Conservation (phyloP, 2,113 vertebrate genomes). For the Caranx ignobilis region DNA sequence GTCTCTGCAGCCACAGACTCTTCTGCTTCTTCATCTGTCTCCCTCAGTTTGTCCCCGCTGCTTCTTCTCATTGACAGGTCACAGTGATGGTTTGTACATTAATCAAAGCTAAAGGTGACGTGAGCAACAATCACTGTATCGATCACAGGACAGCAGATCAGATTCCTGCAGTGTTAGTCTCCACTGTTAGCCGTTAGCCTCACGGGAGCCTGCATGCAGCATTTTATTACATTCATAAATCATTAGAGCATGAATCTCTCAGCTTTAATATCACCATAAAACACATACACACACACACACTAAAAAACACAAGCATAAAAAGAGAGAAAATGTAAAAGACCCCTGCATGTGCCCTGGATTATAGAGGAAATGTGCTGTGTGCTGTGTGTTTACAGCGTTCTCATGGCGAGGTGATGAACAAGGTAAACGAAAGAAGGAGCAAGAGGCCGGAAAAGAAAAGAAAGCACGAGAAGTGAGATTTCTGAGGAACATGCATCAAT, state of each 20-base stretch:
- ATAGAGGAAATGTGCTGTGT: not conserved
- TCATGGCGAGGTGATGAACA: not conserved
- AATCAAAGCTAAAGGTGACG: slow-evolving; percentile 23
- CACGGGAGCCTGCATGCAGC: not conserved
- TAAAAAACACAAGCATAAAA: not conserved
- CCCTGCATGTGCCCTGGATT: not conserved
- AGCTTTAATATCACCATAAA: not conserved
- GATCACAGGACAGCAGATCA: slow-evolving; percentile 6
- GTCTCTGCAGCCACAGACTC: not conserved
- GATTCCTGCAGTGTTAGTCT: slow-evolving; percentile 19
- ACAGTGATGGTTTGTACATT: not conserved
- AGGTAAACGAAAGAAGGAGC: not conserved
- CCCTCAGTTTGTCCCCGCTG: not conserved
- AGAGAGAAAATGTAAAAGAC: not conserved
- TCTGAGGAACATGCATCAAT: not conserved
- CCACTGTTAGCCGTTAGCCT: not conserved
- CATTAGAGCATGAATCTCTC: not conserved
- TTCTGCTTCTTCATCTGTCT: not conserved
- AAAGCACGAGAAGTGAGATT: not conserved
- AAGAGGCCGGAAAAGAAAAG: not conserved
- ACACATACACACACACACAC: not conserved
- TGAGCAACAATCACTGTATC: not conserved
- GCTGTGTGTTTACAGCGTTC: not conserved
- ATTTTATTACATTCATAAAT: slow-evolving; percentile 24
- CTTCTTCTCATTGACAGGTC: not conserved